Conservation (phyloP, 2,797 vertebrate species). For the Pangasius macronema region DNA sequence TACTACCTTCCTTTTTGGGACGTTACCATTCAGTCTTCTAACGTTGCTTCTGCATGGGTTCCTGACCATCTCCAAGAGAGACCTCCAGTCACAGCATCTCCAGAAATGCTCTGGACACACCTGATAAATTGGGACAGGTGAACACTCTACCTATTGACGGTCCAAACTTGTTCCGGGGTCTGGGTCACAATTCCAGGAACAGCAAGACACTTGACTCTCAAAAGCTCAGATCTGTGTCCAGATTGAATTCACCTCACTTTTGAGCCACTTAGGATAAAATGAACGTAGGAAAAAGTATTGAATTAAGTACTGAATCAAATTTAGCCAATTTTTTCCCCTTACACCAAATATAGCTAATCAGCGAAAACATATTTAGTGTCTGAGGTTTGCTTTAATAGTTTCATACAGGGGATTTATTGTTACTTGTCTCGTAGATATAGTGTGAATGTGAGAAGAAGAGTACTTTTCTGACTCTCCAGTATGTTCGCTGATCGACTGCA, state of each 20-base stretch:
- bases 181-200: too few relatives aligned
- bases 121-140: too few relatives aligned
- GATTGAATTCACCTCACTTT: not conserved
- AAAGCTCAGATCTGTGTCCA: not conserved
- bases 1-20: not conserved
- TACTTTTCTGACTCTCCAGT: not conserved
- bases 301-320: not conserved
- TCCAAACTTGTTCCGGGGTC: too few relatives aligned
- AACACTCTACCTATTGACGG: too few relatives aligned
- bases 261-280: not conserved
- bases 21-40: not conserved
- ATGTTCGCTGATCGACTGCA: not conserved
- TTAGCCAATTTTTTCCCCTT: not conserved
- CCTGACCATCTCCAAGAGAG: not conserved
- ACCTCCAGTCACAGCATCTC: not conserved
- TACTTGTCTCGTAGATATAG: not conserved
- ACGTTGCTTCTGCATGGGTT: not conserved
- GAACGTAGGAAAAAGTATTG: not conserved
- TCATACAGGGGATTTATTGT: not conserved
- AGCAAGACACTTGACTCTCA: not conserved
- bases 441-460: not conserved
- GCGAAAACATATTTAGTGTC: not conserved
- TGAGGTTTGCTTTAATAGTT: not conserved
- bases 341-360: not conserved
- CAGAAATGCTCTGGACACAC: not conserved